These are phyloP conservation scores for Tribolium freemani DNA, from an alignment of 2,888 invertebrate genomes.

Conservation along the genomic window DNA sequence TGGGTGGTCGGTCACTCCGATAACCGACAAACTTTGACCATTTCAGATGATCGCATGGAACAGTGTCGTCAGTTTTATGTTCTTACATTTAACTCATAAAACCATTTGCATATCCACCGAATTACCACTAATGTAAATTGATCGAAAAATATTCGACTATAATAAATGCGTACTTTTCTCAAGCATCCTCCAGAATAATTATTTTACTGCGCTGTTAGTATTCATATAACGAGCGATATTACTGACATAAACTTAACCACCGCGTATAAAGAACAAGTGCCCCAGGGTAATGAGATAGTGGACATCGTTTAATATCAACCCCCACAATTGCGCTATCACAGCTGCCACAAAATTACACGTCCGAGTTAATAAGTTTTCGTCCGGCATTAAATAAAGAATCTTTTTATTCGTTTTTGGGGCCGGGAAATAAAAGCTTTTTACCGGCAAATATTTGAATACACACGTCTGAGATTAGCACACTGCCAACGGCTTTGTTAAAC, in stretches of 20 bases:
- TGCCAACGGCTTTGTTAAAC: slow-evolving; percentile 42
- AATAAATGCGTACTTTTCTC: slow-evolving; percentile 5
- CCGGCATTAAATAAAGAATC: neutral
- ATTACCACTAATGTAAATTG: neutral
- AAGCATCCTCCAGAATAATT: slow-evolving; percentile 4
- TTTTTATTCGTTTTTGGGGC: neutral
- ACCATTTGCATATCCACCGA: neutral
- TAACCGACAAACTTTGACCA: slow-evolving; percentile 39
- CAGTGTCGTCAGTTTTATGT: slow-evolving; percentile 20
- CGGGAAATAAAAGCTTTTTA: neutral
- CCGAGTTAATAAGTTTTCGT: slow-evolving; percentile 6
- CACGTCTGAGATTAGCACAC: slow-evolving; percentile 34
- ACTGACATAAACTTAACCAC: slow-evolving; percentile 20
- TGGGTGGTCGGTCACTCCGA: slow-evolving; percentile 39
- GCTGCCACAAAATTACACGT: slow-evolving; percentile 24
- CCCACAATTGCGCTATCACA: slow-evolving; percentile 24
- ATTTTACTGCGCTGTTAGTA: slow-evolving; percentile 33
- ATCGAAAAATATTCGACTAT: neutral
- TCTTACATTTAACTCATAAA: slow-evolving; percentile 5
- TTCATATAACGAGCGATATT: slow-evolving; percentile 38
- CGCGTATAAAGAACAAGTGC: slow-evolving; percentile 26
- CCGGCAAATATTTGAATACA: slow-evolving; percentile 32
- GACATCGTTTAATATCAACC: slow-evolving; percentile 42
- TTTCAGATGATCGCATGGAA: slow-evolving; percentile 15
- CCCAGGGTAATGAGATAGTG: slow-evolving; percentile 29